Percentiles rank a stretch among this genome's conserved stretches.
Evolutionary conservation across 2,888 invertebrate species (phyloP).

Genomic region (Pachydiplax longipennis): DNA sequence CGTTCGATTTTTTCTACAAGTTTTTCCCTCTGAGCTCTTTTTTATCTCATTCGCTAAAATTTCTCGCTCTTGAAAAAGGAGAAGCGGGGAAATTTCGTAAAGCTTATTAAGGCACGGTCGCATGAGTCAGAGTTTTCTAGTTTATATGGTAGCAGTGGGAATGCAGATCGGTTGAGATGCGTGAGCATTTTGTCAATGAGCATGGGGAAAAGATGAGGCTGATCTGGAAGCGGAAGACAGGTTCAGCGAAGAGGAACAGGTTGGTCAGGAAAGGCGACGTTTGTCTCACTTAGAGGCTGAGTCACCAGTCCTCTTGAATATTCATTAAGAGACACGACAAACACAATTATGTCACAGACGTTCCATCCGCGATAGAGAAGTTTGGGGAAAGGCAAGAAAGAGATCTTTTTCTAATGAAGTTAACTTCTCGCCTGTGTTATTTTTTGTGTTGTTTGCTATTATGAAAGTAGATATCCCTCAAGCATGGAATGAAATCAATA

Average conservation of each 20-base stretch:
- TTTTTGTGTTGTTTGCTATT: too few relatives aligned
- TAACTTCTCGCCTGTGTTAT: too few relatives aligned
- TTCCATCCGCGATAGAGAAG: background rate
- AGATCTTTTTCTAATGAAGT: too few relatives aligned
- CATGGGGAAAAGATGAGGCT: background rate
- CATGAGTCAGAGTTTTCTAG: background rate
- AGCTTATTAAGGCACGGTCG: background rate
- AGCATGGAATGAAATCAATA: too few relatives aligned
- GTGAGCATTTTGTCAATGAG: background rate
- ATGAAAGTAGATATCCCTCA: too few relatives aligned
- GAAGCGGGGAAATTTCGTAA: constrained; percentile 11
- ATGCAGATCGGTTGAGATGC: background rate
- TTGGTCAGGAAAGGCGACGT: background rate
- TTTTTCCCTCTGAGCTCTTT: background rate
- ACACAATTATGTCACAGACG: background rate
- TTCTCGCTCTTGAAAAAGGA: background rate
- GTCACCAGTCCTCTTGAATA: background rate
- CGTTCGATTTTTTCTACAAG: background rate
- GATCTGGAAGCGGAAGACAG: background rate
- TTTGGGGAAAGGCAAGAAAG: too few relatives aligned
- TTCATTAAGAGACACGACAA: background rate
- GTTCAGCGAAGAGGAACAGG: background rate
- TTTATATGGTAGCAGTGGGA: background rate
- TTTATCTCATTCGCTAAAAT: background rate
- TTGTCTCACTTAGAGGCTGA: background rate